Conservation (phyloP, 2,113 vertebrate species). For the Platanista minor region DNA sequence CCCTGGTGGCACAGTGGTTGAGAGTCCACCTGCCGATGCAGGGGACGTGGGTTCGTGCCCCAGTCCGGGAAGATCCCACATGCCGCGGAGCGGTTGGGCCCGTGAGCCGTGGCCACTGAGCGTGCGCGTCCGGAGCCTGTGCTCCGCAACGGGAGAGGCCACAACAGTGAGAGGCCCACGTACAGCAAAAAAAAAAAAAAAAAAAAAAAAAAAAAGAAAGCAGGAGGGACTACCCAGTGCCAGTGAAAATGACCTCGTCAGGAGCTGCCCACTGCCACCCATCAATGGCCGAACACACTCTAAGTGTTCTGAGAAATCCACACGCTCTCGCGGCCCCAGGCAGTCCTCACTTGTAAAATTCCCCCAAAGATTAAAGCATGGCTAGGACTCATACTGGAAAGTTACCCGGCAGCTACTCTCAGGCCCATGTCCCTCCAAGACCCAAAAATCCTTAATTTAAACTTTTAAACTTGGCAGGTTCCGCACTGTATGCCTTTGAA, state of each 20-base stretch:
- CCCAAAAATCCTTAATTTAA: not conserved
- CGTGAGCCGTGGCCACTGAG: too few relatives aligned
- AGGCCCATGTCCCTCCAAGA: not conserved
- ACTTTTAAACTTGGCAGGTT: not conserved
- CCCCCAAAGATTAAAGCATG: not conserved
- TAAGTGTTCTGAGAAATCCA: not conserved
- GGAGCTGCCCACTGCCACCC: not conserved
- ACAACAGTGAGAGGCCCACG: too few relatives aligned
- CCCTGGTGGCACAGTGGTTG: too few relatives aligned
- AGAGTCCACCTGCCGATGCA: too few relatives aligned
- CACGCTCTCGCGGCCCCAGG: rapidly evolving
- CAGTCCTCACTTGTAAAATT: not conserved
- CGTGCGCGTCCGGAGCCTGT: too few relatives aligned
- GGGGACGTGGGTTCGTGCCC: too few relatives aligned
- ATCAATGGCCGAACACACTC: not conserved
- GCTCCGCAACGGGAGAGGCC: too few relatives aligned
- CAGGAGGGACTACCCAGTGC: constrained; percentile 23
- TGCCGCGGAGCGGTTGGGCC: too few relatives aligned
- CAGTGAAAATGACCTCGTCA: not conserved
- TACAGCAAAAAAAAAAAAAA: too few relatives aligned
- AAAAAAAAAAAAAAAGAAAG: too few relatives aligned
- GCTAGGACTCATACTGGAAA: not conserved
- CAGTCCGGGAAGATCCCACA: too few relatives aligned
- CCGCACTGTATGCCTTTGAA: not conserved
- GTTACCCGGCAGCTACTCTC: rapidly evolving